phyloP scores from a whole-genome alignment of 2,888 invertebrate species.

The Pterostichus niger region DNA sequence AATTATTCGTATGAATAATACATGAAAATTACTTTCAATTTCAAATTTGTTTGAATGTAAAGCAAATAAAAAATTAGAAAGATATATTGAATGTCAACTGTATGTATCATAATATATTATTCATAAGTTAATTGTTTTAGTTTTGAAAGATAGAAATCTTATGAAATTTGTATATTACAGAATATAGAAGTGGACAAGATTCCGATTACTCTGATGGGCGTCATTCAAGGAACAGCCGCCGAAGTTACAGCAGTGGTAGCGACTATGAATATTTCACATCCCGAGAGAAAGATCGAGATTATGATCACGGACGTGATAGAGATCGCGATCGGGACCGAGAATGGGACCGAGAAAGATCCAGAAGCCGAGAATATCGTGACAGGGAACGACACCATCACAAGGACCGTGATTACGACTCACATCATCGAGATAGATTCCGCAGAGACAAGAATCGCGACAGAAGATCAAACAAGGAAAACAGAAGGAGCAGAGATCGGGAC shows the following conservation, averaged over 20 bases:
- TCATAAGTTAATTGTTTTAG: too few species aligned
- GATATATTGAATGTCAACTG: too few species aligned
- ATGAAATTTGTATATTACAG: slow-evolving; percentile 3
- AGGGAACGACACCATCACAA: slow-evolving; percentile 73
- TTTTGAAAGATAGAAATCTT: too few species aligned
- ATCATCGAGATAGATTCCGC: slow-evolving; percentile 73
- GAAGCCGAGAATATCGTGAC: slow-evolving; percentile 72
- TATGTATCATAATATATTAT: too few species aligned
- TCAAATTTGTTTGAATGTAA: too few species aligned
- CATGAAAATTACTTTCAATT: too few species aligned
- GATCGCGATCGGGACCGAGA: slow-evolving; percentile 54
- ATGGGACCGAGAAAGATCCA: slow-evolving; percentile 63
- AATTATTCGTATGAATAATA: too few species aligned
- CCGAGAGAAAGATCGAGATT: slow-evolving; percentile 73
- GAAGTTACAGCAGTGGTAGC: slow-evolving; percentile 71
- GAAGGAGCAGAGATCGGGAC: slow-evolving; percentile 73
- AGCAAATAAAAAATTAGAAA: too few species aligned
- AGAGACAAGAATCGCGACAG: slow-evolving; percentile 74
- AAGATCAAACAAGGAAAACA: slow-evolving; percentile 68
- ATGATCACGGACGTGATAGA: slow-evolving; percentile 66
- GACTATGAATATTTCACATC: slow-evolving; percentile 72
- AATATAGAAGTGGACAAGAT: slow-evolving; percentile 64
- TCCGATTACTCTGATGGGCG: slow-evolving; percentile 72
- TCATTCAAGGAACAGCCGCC: slow-evolving; percentile 54
- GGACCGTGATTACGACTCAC: slow-evolving; percentile 73